Evolutionary conservation across 2,888 invertebrate genomes (phyloP), one percentile per base, ranked within the genome.

Genomic region (Iphiclides podalirius): DNA sequence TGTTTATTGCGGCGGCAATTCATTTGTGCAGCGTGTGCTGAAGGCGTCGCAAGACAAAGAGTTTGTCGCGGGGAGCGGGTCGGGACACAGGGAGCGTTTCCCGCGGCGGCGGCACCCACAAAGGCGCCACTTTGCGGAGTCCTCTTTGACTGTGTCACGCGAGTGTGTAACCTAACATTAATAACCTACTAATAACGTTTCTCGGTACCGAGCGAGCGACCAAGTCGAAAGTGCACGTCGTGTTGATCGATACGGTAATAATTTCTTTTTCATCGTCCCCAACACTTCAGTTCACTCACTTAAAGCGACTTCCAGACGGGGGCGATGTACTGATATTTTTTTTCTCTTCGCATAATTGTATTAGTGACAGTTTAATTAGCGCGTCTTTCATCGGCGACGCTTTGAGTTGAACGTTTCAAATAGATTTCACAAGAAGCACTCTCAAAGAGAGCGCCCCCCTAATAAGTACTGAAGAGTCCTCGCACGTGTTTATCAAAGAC

Each of bases 401-500:
- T 85, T 81, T 83, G 81, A 84, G 85, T 85, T 81, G 85, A 87
- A 84, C 84, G 83, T 83, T 83, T 83, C 85, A 82, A 87, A 87
- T 86, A 87, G 85, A 88, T 87, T 87, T 86, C 80, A 79, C 83
- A 76, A 86, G 87, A 81, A 86, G 81, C 84, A 82, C 80, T 84
- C 83, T 85, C 84, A 87, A 87, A 88, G 87, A 82, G 86, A 86
- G 85, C 84, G 84, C 85, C 84, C 86, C 83, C 85, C 87, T 88
- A 87, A 88, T 88, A 88, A 87, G 87, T 86, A 87, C 87, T 86
- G 86, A 87, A 87, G 88, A 88, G 87, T 87, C 84, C 88, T 86
- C 87, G 87, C 86, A 88, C 88, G 88, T 88, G 88, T 88, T 88
- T 87, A 88, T 87, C 87, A 88, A 87, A 88, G 88, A 87, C 88